Base-by-base conservation (phyloP, 2,888 invertebrate species). In the Sarcophaga variegata region DNA sequence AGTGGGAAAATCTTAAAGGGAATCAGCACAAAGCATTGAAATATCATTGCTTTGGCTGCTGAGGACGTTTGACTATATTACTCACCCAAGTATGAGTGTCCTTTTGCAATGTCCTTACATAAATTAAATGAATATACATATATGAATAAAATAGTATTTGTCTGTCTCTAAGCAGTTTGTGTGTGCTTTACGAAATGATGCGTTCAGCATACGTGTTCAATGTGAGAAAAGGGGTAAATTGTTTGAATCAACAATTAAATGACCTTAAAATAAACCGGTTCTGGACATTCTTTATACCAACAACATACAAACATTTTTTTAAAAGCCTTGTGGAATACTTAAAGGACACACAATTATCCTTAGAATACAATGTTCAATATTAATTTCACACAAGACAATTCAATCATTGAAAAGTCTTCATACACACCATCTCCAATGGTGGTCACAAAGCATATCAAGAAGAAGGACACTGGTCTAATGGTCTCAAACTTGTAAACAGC, bases 31-130 rank as follows among this genome's bases (percentile, higher is more conserved):
- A 37, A 8, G 10, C 10, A 37, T 75, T 81, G 77, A 81, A 80
- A 83, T 77, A 86, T 72, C 79, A 78, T 66, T 76, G 79, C 76
- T 66, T 49, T 11, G 22, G 66, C 66, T 63, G 27, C 6, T 20
- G 54, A 81, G n/a, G 37, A 62, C 25, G 62, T 17, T 10, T 17
- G 17, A 54, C 54, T 54, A 54, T 14, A 49, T 4, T 17, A 76
- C 71, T 76, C 80, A 66, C 66, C 84, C 78, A 84, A 84, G 17
- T 60, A 74, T 75, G 67, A 70, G 90, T 92, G 92, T 92, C 92
- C 92, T 92, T 92, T 92, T 89, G 92, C 92, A 92, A 90, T 92
- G 92, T 92, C 92, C 92, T 92, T 91, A 91, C 92, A 92, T 92
- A 91, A 89, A 91, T 92, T 92, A 81, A 79, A 64, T 81, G 59